A percentile compares a stretch with the other conserved stretches of the same genome.
phyloP scores from a whole-genome alignment of 2,888 invertebrate species.

The Saturnia japonica region DNA sequence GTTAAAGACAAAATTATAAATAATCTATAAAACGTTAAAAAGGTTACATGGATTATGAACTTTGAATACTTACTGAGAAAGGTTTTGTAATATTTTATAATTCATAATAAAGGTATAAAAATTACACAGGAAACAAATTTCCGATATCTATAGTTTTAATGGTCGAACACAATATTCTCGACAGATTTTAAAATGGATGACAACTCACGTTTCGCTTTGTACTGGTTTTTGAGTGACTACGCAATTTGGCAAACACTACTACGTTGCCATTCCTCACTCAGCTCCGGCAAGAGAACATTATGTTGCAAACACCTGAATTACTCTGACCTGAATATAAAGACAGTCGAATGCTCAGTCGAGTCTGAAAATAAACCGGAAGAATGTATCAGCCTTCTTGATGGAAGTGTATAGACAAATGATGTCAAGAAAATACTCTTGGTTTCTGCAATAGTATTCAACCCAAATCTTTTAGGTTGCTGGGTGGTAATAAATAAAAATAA shows the following conservation, averaged over 20 bases:
- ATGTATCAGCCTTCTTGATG: too few relatives aligned
- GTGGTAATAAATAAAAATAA: too few relatives aligned
- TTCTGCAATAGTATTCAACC: too few relatives aligned
- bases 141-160: conserved; percentile 35
- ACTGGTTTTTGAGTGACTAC: conserved; percentile 60
- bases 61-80: neutral
- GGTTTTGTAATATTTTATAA: too few relatives aligned
- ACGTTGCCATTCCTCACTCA: conserved; percentile 45
- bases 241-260: conserved; percentile 61
- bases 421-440: too few relatives aligned
- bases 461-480: too few relatives aligned
- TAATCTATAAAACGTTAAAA: too few relatives aligned
- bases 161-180: conserved; percentile 34
- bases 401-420: too few relatives aligned
- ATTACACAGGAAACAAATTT: too few relatives aligned
- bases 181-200: conserved; percentile 78
- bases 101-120: too few relatives aligned
- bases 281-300: conserved; percentile 15
- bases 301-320: neutral
- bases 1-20: too few relatives aligned
- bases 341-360: neutral
- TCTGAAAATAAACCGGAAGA: neutral
- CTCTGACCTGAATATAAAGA: neutral
- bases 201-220: conserved; percentile 71
- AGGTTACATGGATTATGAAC: neutral